phyloP scores from a whole-genome alignment of 2,113 vertebrate genomes.

The Scortum barcoo region DNA sequence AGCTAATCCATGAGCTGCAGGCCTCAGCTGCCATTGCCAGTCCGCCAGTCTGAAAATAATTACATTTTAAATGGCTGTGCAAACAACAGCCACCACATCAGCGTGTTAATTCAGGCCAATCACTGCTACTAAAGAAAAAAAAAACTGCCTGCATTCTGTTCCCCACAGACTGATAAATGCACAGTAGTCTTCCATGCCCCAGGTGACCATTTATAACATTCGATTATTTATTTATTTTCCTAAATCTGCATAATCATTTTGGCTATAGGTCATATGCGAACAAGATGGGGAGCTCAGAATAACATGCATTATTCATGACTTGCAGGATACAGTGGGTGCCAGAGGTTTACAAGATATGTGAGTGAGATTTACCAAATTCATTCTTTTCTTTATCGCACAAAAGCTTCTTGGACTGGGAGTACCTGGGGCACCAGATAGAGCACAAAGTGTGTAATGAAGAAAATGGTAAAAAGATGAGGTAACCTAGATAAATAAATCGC shows the following conservation, averaged over 20 bases:
- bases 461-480: slow-evolving; percentile 70
- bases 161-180: slow-evolving; percentile 77
- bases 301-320: slow-evolving; percentile 82
- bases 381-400: slow-evolving; percentile 79
- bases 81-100: slow-evolving; percentile 79
- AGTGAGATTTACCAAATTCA: slow-evolving; percentile 71
- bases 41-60: slow-evolving; percentile 78
- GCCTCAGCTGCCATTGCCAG: slow-evolving; percentile 59
- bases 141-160: slow-evolving; percentile 66
- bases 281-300: slow-evolving; percentile 62
- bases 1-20: slow-evolving; percentile 72
- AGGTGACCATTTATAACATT: slow-evolving; percentile 80
- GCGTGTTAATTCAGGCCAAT: slow-evolving; percentile 80
- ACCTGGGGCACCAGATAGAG: slow-evolving; percentile 69
- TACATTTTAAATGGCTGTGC: slow-evolving; percentile 83
- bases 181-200: slow-evolving; percentile 60
- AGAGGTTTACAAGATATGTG: slow-evolving; percentile 81
- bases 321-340: slow-evolving; percentile 65
- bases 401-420: slow-evolving; percentile 68
- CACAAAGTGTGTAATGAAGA: slow-evolving; percentile 78
- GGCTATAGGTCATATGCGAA: slow-evolving; percentile 82
- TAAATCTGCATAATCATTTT: slow-evolving; percentile 82
- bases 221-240: slow-evolving; percentile 81
- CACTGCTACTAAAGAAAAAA: slow-evolving; percentile 59
- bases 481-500: slow-evolving; percentile 72